These are phyloP conservation scores for Cephus nigrinus DNA, from an alignment of 2,888 invertebrate species.

Conservation along the genomic window DNA sequence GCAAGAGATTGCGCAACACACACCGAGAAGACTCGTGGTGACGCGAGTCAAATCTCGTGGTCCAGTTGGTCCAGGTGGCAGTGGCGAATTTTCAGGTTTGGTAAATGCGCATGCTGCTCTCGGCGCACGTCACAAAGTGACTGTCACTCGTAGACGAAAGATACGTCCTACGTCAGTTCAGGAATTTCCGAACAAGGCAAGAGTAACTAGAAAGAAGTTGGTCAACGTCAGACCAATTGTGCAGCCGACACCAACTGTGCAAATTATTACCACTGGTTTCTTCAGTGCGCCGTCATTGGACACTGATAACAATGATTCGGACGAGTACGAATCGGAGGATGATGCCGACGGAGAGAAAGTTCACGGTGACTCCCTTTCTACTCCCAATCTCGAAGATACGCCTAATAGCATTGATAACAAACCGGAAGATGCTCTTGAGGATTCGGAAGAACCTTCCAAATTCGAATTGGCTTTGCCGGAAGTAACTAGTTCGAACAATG, in stretches of 20 bases:
- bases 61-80: conserved; percentile 21
- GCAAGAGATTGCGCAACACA: conserved; percentile 16
- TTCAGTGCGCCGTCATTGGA: conserved; percentile 50
- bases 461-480: conserved; percentile 22
- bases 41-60: conserved; percentile 51
- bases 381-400: conserved; percentile 47
- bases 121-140: conserved; percentile 51
- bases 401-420: conserved; percentile 46
- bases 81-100: conserved; percentile 1
- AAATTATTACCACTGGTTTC: conserved; percentile 63
- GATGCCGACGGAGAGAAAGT: conserved; percentile 18
- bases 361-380: conserved; percentile 28
- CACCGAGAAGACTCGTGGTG: conserved; percentile 54
- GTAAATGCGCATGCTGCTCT: conserved; percentile 4
- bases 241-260: conserved; percentile 50
- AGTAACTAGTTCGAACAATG: conserved; percentile 24
- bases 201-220: conserved; percentile 58
- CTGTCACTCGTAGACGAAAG: conserved; percentile 59
- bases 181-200: conserved; percentile 21
- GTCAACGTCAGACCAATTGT: conserved; percentile 54
- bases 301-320: conserved; percentile 37
- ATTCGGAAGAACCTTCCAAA: conserved; percentile 18
- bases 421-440: conserved; percentile 24
- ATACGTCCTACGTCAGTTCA: conserved; percentile 42
- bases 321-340: conserved; percentile 31